Evolutionary conservation across 2,113 vertebrate species (phyloP), one percentile per base, ranked within the genome.

Genomic region (Amphiprion percula): DNA sequence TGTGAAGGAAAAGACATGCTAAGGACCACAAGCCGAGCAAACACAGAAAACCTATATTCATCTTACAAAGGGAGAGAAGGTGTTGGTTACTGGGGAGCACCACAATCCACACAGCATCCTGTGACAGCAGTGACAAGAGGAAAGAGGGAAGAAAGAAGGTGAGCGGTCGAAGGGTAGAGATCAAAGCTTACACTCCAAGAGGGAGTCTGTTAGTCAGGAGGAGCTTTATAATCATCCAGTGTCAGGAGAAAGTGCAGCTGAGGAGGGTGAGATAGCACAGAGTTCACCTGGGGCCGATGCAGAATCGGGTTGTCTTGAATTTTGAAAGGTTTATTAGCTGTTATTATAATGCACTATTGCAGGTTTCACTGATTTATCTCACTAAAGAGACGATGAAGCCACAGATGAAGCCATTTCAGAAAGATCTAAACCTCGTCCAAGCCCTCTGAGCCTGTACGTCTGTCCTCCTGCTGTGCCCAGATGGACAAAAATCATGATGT

Each of bases 401-500:
- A 37, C 8, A 37, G 33, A 37, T 37, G 33, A 37, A 37, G 33
- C 33, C 12, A 21, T 24, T 17, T 11, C 21, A 82, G 39, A 55
- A 61, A 21, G 16, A 16, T n/a, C 23, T 53, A 10, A 7, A 17
- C 37, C 41, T 33, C 24, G 53, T 33, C 2, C 2, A 17, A 6
- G n/a, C 23, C 50, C 54, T 66, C 19, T 68, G 66, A 56, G 56
- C 19, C 39, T 46, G 44, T 37, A 23, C 23, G 2, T 64, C 54
- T 76, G 41, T 70, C 28, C 69, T 53, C 50, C 73, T 44, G 41
- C 46, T 62, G 28, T 10, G 71, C 46, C 44, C 83, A 60, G 63
- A 41, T 69, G 49, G 54, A 71, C 55, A 44, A 21, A 74, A 77
- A 60, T 70, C 33, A 84, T 53, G 56, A 80, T 44, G 72, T 55